phyloP scores from a whole-genome alignment of 2,113 vertebrate genomes.

The Craseonycteris thonglongyai region DNA sequence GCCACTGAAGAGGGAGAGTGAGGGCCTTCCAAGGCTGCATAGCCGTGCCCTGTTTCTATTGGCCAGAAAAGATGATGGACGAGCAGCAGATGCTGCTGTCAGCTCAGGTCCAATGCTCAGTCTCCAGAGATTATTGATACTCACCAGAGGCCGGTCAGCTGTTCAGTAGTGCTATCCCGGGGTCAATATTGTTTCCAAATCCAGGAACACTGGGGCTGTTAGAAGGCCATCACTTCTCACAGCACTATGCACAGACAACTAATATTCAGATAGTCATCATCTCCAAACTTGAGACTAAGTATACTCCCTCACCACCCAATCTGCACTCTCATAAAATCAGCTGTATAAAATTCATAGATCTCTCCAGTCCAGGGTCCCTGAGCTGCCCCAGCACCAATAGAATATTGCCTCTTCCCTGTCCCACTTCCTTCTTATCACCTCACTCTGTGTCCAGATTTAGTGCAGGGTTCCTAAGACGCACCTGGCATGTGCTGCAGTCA shows the following conservation, averaged over 20 bases:
- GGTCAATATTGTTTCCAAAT: not conserved
- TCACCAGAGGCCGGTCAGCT: slow-evolving; percentile 30
- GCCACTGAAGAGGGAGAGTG: not conserved
- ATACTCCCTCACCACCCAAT: not conserved
- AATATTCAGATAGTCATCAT: not conserved
- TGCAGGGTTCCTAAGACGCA: not conserved
- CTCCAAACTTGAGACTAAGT: not conserved
- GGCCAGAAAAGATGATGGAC: slow-evolving; percentile 55
- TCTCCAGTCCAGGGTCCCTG: not conserved
- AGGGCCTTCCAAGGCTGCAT: slow-evolving; percentile 30
- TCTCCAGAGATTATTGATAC: slow-evolving; percentile 37
- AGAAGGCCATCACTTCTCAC: not conserved
- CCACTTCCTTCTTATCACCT: not conserved
- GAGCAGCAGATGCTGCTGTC: slow-evolving; percentile 59
- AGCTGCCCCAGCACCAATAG: not conserved
- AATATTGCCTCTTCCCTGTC: not conserved
- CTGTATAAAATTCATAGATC: not conserved
- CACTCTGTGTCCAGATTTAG: not conserved
- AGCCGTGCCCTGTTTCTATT: slow-evolving; percentile 32
- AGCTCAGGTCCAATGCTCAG: not conserved
- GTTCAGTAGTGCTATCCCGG: not conserved
- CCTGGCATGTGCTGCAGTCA: not conserved
- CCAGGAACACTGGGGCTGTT: not conserved
- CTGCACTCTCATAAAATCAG: not conserved
- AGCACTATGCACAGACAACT: not conserved